Evolutionary conservation across 2,888 invertebrate species (phyloP), one percentile per base, ranked within the genome.

Genomic region (Cyaniris semiargus): DNA sequence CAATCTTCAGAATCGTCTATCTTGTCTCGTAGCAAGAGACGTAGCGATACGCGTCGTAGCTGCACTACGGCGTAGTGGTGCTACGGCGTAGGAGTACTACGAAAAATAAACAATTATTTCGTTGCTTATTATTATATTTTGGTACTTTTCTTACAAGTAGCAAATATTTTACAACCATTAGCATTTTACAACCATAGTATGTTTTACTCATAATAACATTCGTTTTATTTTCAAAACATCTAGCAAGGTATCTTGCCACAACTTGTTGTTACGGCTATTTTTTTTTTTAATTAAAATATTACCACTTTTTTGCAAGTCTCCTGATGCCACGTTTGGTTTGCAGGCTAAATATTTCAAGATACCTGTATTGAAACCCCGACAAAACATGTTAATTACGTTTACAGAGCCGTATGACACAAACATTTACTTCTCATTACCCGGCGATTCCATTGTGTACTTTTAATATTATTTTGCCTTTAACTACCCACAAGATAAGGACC

Each of bases 371-470:
- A 74, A 27, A 21, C 21, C 3, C 15, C 3, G 44, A 48, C 72
- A 44, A 27, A 27, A 48, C 27, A 77, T 71, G 66, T 70, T 80
- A 79, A 78, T 78, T 38, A 72, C 78, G 76, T 87, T 87, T 86
- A 84, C 84, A 78, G 77, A 82, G 81, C 81, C 83, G 83, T 83
- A 83, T 79, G 82, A 85, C 76, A 77, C 84, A 78, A 88, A 89
- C 84, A 86, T 89, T 88, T 88, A 85, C 84, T 86, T 88, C 87
- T 88, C 88, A 88, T 88, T 86, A 86, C 78, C 78, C 78, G 79
- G 79, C 81, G 80, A 78, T 74, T 77, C 79, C 76, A 44, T 58
- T 76, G 38, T 38, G 18, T 53, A 53, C 53, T 5, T 53, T 53
- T 18, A 18, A 53, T 53, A 53, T 53, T 53, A 53, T 53, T 53